A percentile compares a stretch with the other conserved stretches of the same genome.
phyloP scores from a whole-genome alignment of 2,797 vertebrate genomes.

The Sardinella longiceps region DNA sequence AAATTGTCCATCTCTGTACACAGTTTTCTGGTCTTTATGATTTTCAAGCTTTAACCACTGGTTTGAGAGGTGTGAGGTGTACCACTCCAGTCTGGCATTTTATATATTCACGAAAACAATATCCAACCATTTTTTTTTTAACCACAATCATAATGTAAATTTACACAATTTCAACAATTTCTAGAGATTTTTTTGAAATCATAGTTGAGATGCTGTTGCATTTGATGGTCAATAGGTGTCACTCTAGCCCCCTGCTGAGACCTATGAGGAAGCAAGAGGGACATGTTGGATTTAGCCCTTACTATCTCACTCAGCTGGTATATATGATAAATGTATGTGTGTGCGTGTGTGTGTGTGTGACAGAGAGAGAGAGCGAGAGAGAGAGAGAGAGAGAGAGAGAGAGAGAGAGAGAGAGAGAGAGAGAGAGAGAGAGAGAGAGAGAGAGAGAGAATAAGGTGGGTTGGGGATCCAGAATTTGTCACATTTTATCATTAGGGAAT shows the following conservation, averaged over 20 bases:
- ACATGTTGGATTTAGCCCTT: neutral
- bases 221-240: neutral
- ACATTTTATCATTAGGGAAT: neutral
- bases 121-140: neutral
- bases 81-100: neutral
- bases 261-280: neutral
- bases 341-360: neutral
- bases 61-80: neutral
- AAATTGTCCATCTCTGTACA: neutral
- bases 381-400: conserved; percentile 53
- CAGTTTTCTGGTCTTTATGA: neutral
- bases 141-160: neutral
- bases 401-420: conserved; percentile 16
- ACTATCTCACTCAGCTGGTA: neutral
- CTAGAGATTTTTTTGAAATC: too few species aligned
- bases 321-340: too few species aligned
- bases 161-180: neutral
- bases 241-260: neutral
- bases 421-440: conserved; percentile 49
- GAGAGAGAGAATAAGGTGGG: conserved; percentile 49
- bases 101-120: neutral
- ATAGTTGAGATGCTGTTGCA: neutral
- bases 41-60: neutral
- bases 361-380: conserved; percentile 58
- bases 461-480: conserved; percentile 36